Evolutionary conservation across 2,797 vertebrate species (phyloP), one percentile per base, ranked within the genome.

Genomic region (Danio choprae): DNA sequence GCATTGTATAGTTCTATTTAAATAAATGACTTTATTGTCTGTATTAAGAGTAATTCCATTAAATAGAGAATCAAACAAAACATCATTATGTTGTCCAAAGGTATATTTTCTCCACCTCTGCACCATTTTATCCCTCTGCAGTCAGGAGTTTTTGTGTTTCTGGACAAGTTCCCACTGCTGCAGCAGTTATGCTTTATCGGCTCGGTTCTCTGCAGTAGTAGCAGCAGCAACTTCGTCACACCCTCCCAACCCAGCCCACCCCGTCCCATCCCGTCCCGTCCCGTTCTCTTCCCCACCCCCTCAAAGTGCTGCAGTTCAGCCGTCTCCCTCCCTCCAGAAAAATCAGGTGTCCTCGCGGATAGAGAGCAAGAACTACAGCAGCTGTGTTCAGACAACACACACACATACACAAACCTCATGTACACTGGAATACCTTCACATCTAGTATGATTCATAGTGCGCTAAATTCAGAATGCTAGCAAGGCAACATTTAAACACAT

Each of bases 101-200:
- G 50, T 73, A 58, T 74, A 76, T 53, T 78, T 44, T 81, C 84
- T 82, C 81, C 81, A 89, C 90, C 90, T 91, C 91, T 93, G 94
- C 92, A 92, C 89, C 89, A 92, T 89, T 92, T 87, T 87, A 83
- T 90, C 85, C 88, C 78, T 72, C 85, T 83, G 84, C 79, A 86
- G 67, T 91, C 89, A 88, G 90, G 91, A 91, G 90, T 82, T 93
- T 93, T 84, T 85, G 86, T 90, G 89, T 92, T 93, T 91, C 90
- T 92, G 91, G 92, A 91, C 88, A 87, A 82, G 87, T 91, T 94
- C 90, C 89, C 85, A 91, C 86, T 92, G 87, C 91, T 92, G 90
- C 87, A 91, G 87, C 91, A 90, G 60, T 89, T 91, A 92, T 92
- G 91, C 89, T 90, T 92, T 89, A 88, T 91, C 64, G 44, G 79